Evolutionary conservation across 2,888 invertebrate species (phyloP), one percentile per base, ranked within the genome.

Genomic region (Drosophila rubida): DNA sequence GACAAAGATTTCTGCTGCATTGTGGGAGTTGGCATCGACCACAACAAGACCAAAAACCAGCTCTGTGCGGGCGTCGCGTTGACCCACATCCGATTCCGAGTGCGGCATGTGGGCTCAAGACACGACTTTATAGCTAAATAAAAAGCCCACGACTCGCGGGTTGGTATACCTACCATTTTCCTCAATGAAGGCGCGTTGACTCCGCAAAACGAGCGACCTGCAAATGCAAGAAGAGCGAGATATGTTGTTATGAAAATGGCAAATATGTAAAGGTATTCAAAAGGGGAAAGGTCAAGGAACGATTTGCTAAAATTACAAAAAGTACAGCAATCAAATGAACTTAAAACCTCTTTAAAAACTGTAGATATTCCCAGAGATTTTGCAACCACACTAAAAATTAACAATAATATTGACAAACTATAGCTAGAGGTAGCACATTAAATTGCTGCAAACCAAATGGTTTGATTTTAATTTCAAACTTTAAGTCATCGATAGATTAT

Each of bases 171-270:
- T 85, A 91, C 92, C 91, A 84, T 90, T 91, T 88, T 91, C 91
- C 75, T 91, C 92, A 30, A 89, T 85, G 80, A 90, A 91, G 61
- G 89, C 88, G 78, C 90, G 90, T 74, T 90, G 91, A 74, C 90
- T 89, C 60, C 91, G 90, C 91, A 91, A 89, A 76, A 91, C 90
- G 68, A 92, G 85, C 78, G 91, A 91, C 91, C 91, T 91, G 89
- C 55, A 70, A 67, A 67, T 46, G 45, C 48, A 64, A 53, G 71
- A 5, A 30, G 16, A 16, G 45, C 72, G 58, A 75, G 11, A 69
- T 48, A 64, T 55, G 8, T 57, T 7, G 25, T 62, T 61, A 59
- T 13, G 7, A 44, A 61, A 58, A 27, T 37, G 30, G 39, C 32
- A 41, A 49, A 16, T 16, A 58, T 46, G 16, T 25, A n/a, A 48